Base-by-base conservation (phyloP, 35 echinoderm and acorn worm genomes). In the Apostichopus japonicus region DNA sequence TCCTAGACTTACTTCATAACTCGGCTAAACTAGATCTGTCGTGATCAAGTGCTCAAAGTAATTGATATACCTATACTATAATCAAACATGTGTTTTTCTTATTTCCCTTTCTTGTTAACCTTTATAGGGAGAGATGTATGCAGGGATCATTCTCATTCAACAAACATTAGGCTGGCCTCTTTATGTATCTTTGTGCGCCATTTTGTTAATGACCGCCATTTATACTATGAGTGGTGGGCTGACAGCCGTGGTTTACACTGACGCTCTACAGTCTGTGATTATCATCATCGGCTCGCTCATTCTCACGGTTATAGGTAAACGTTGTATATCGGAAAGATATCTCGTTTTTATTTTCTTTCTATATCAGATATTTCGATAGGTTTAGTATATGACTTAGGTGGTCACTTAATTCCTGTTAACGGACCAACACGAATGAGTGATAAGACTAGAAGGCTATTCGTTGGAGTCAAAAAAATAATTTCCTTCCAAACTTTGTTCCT, bases 151-250 rank as follows among this genome's bases (percentile, higher is more conserved):
- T 8, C 92, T 98, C 44, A 98, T 98, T 52, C 94, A 94, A 77
- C 94, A 96, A 71, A 93, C 83, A 1, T 78, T 98, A 8, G 95
- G 93, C 23, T 98, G 97, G 97, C 80, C 91, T 65, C 77, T 96
- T 0, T 98, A 98, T 77, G 55, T 90, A 9, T 96, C 95, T 16
- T 55, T 98, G 0, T 91, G 72, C 52, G 78, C 94, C 6, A 77
- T 98, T 6, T 77, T 98, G 15, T 57, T 84, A 1, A 96, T 96
- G 93, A 95, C 94, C 19, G 93, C 91, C 53, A 92, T 93, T 6
- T 98, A 98, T 71, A 98, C 97, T 5, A 78, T 98, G 19, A 94
- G 93, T 22, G 97, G 97, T n/a, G 97, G 97, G 7, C 81, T 98
- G 54, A 98, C 93, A 23, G 97, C 97, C 1, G 97, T 98, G 22